Evolutionary conservation across 2,888 invertebrate species (phyloP), one percentile per base, ranked within the genome.

Genomic region (Cryptosula pallasiana): DNA sequence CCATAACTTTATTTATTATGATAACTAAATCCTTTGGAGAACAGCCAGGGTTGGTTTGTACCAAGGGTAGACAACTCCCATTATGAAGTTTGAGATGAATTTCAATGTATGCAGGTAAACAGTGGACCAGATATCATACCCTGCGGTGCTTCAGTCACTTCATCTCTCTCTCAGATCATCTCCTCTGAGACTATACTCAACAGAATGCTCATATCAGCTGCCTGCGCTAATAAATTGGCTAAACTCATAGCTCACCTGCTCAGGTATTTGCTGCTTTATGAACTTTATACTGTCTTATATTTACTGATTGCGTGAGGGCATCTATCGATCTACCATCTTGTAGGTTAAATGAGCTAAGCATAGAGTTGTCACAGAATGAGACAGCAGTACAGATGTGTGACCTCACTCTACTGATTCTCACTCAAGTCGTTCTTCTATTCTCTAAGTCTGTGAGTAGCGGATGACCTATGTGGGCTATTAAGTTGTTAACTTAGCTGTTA

Each of bases 141-240:
- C 32, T 63, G 27, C 63, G 63, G 63, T 5, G 32, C 34, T 5
- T 9, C 32, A 2, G 63, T 63, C 2, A 27, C 32, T 2, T 25
- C 29, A 9, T 9, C 63, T 13, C 63, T 63, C 32, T 63, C 63
- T 63, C 63, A 32, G 5, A 13, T 5, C 32, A 63, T 32, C 32
- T 9, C 9, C 32, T 63, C 63, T 16, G 63, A 63, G 5, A 32
- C 25, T 63, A 5, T 32, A 2, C 34, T 63, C 3, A 63, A 25
- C 63, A 63, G 63, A 63, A 27, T 63, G 3, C 32, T 63, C 32
- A 27, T 63, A 27, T 63, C 63, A 29, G 63, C 63, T 63, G 63
- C 63, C 13, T 63, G 63, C 32, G 27, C 5, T 63, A 27, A 32
- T 3, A 63, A 32, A 63, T 32, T 63, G 9, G 25, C 63, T n/a